Base-by-base conservation (phyloP, 2,888 invertebrate species). In the Meiosimyza platycephala region DNA sequence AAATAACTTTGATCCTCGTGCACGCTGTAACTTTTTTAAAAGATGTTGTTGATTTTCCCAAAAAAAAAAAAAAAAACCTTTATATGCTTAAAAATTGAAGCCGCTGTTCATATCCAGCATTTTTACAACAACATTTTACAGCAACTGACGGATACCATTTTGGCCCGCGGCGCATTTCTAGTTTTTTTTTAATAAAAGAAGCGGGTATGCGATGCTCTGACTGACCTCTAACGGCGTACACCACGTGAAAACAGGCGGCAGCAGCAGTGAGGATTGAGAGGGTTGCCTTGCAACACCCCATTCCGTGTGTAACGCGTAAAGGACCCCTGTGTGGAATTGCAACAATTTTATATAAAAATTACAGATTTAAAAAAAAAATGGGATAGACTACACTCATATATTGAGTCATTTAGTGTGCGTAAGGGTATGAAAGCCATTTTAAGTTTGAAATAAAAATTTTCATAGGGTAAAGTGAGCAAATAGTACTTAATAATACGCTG, bases 121-220 rank as follows among this genome's bases (percentile, higher is more conserved):
- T 71, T 62, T 33, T 11, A 60, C 50, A 55, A 54, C 60, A 18
- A 28, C n/a, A n/a, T n/a, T n/a, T n/a, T n/a, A n/a, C 13, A 11
- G 33, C 28, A 50, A 28, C 52, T 70, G 83, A 85, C 78, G 85
- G 80, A 81, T 80, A 82, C 84, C 84, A 84, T 84, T 84, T 79
- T 79, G 77, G 69, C 76, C 75, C 74, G 72, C 73, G 75, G 76
- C 67, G 74, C 65, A 66, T 72, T 60, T 48, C 51, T 55, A 11
- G 50, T 16, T 54, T 16, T 40, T 12, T 13, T 22, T 48, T 28
- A 50, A n/a, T 13, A 59, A 55, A 65, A 51, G 47, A 60, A 52
- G 54, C 62, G 68, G 59, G 47, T 65, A 65, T 66, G 18, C 33
- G 68, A 48, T 57, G 48, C 47, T 55, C 15, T 40, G n/a, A 9